A percentile compares a stretch with the other conserved stretches of the same genome.
Evolutionary conservation across 2,888 invertebrate species (phyloP).

Genomic region (Lymantria monacha): DNA sequence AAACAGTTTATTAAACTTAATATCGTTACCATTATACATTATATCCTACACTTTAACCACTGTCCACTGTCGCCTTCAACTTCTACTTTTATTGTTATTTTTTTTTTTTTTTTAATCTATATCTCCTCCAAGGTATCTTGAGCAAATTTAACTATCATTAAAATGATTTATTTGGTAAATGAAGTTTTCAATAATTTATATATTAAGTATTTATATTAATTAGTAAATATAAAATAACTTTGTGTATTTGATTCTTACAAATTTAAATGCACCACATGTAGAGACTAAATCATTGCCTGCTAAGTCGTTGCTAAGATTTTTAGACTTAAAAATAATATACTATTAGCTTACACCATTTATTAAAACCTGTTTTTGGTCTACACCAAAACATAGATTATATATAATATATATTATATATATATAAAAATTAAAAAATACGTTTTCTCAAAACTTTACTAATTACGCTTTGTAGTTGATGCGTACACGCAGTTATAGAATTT

Average conservation of each 20-base stretch:
- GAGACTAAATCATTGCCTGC: conserved; percentile 66
- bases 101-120: conserved; percentile 20
- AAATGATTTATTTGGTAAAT: conserved; percentile 52
- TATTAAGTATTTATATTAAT: conserved; percentile 37
- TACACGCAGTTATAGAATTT: conserved; percentile 56
- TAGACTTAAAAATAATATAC: not conserved
- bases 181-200: conserved; percentile 36
- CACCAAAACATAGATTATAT: conserved; percentile 53
- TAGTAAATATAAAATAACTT: conserved; percentile 39
- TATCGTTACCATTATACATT: conserved; percentile 22
- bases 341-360: no score
- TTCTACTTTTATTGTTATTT: conserved; percentile 30
- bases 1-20: conserved; percentile 1
- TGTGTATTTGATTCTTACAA: conserved; percentile 44
- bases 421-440: conserved; percentile 42
- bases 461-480: conserved; percentile 66
- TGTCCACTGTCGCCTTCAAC: conserved; percentile 49
- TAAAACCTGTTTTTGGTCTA: conserved; percentile 62
- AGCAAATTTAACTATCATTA: conserved; percentile 79
- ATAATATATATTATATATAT: no score
- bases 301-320: conserved; percentile 62
- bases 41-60: conserved; percentile 38
- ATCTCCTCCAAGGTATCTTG: conserved; percentile 50
- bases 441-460: conserved; percentile 48
- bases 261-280: conserved; percentile 72